phyloP scores from a whole-genome alignment of 2,888 invertebrate genomes.

The Drosophila formosana region DNA sequence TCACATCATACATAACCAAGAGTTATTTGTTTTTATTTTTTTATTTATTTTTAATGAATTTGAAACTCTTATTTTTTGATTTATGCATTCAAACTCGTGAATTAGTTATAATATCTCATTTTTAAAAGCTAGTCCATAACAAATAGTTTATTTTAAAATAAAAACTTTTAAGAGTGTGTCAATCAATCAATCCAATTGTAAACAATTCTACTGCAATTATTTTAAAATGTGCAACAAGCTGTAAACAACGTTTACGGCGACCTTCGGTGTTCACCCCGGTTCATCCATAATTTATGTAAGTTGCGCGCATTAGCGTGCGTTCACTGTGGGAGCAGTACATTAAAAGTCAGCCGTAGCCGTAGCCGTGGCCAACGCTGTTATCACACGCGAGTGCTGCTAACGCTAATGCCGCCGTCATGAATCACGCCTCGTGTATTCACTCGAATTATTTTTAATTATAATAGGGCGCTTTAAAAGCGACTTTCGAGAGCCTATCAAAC shows the following conservation, averaged over 20 bases:
- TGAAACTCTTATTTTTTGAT: no score
- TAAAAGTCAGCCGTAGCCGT: slow-evolving; percentile 2
- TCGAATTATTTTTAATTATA: slow-evolving; percentile 31
- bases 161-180: neutral
- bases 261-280: neutral
- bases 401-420: slow-evolving; percentile 27
- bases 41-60: no score
- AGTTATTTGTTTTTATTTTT: no score
- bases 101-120: no score
- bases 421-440: slow-evolving; percentile 34
- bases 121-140: no score
- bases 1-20: no score
- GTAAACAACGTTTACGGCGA: neutral
- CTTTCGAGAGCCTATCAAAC: slow-evolving; percentile 35
- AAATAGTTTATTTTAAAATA: no score
- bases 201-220: neutral
- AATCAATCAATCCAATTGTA: slow-evolving; percentile 7
- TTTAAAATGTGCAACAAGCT: neutral
- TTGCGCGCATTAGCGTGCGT: slow-evolving; percentile 8
- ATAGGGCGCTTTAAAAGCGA: slow-evolving; percentile 22
- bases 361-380: slow-evolving; percentile 26
- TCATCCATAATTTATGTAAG: neutral
- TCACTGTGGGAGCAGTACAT: slow-evolving; percentile 34
- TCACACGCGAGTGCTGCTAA: slow-evolving; percentile 31
- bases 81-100: no score